Conservation (phyloP, 2,888 invertebrate genomes). For the Drosophila mercatorum region DNA sequence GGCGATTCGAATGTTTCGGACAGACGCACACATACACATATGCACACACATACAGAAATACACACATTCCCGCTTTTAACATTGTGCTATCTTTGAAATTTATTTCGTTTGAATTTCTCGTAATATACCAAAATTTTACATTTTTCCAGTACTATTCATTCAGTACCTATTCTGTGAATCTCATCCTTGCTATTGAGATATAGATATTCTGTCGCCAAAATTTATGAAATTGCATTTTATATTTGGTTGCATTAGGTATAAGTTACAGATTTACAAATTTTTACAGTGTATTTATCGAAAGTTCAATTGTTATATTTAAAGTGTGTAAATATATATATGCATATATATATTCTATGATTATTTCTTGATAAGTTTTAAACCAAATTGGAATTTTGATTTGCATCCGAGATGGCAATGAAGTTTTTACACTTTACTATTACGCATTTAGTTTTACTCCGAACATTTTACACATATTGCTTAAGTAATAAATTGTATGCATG, state of each 20-base stretch:
- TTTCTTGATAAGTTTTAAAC: conserved; percentile 60
- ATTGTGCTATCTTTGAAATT: conserved; percentile 45
- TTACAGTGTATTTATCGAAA: conserved; percentile 66
- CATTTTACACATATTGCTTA: conserved; percentile 37
- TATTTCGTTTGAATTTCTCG: conserved; percentile 25
- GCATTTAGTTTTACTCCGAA: conserved; percentile 48
- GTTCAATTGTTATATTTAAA: conserved; percentile 62
- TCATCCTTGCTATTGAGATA: conserved; percentile 49
- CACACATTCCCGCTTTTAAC: conserved; percentile 51
- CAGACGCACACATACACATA: conserved; percentile 30
- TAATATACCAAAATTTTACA: conserved; percentile 34
- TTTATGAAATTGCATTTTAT: conserved; percentile 55
- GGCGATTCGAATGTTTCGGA: conserved; percentile 74
- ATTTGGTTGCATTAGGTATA: conserved; percentile 56
- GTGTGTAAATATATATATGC: conserved; percentile 64
- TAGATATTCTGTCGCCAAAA: conserved; percentile 49
- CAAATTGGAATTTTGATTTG: conserved; percentile 64
- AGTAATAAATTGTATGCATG: conserved; percentile 54
- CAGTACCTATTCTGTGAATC: conserved; percentile 61
- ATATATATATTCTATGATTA: conserved; percentile 51
- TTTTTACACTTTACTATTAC: conserved; percentile 22
- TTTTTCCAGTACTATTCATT: conserved; percentile 24
- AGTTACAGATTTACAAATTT: conserved; percentile 48
- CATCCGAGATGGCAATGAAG: conserved; percentile 66
- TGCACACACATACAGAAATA: conserved; percentile 18